Conservation (phyloP, 2,888 invertebrate species). For the Ferrisia virgata region DNA sequence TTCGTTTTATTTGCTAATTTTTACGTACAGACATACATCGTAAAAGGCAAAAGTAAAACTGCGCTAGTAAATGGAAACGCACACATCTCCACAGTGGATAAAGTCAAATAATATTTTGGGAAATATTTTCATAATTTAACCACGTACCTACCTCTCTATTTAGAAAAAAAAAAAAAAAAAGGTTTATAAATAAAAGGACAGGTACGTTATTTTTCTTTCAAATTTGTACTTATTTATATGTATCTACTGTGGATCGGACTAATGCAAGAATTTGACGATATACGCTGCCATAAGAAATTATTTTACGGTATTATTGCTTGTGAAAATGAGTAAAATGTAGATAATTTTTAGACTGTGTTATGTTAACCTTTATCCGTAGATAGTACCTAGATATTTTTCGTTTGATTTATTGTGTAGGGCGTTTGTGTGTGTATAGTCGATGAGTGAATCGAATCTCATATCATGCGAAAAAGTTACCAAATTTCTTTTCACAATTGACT, state of each 20-base stretch:
- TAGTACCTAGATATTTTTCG: not conserved
- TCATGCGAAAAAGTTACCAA: not conserved
- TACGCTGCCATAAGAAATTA: constrained; percentile 15
- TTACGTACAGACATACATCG: constrained; percentile 59
- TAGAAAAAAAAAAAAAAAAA: not conserved
- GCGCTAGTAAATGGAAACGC: not conserved
- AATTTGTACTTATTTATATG: no score
- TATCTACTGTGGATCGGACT: not conserved
- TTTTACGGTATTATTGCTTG: not conserved
- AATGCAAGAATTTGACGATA: not conserved
- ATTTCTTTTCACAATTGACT: not conserved
- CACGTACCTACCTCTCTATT: not conserved
- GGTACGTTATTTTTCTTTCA: not conserved
- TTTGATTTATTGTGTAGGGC: not conserved
- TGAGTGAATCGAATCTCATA: not conserved
- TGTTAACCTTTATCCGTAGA: not conserved
- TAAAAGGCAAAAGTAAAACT: not conserved
- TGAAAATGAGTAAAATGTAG: not conserved
- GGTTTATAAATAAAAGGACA: no score
- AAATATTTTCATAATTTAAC: not conserved
- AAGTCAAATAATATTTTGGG: not conserved
- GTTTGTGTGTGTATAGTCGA: not conserved
- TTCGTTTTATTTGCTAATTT: constrained; percentile 61
- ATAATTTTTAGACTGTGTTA: not conserved
- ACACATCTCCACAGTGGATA: not conserved